Conservation (phyloP, 2,797 vertebrate species). For the Neoniphon sammara region DNA sequence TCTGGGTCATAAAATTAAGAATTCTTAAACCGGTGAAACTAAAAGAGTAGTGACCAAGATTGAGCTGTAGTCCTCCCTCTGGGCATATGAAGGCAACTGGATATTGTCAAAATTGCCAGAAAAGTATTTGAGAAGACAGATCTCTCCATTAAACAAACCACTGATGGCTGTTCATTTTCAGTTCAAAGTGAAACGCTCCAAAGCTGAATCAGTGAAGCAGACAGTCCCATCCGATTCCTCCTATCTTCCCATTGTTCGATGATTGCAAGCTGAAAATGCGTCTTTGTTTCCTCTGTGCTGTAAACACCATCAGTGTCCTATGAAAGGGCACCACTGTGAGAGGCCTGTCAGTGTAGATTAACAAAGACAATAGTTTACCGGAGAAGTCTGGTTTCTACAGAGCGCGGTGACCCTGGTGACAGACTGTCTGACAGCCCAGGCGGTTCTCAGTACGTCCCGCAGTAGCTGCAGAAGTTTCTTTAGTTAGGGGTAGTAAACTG, state of each 20-base stretch:
- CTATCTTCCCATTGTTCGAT: conserved; percentile 22
- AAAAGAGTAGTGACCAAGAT: no score
- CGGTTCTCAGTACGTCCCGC: conserved; percentile 34
- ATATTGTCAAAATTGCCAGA: no score
- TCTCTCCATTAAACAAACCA: no score
- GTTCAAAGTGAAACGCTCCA: neutral
- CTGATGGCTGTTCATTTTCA: no score
- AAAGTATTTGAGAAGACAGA: no score
- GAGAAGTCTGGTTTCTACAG: conserved; percentile 61
- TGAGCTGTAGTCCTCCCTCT: no score
- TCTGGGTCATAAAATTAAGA: no score
- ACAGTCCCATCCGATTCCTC: neutral
- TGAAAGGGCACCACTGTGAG: conserved; percentile 60
- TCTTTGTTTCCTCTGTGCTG: conserved; percentile 55
- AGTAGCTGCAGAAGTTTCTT: conserved; percentile 21
- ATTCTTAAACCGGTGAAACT: no score
- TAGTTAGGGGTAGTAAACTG: neutral
- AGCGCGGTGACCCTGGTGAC: conserved; percentile 33
- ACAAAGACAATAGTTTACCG: conserved; percentile 53
- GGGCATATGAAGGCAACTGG: no score
- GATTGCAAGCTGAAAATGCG: conserved; percentile 41
- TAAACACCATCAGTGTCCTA: conserved; percentile 50
- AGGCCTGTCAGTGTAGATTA: conserved; percentile 71
- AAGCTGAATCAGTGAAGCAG: neutral
- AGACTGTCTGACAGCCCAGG: conserved; percentile 35